phyloP scores from a whole-genome alignment of 2,113 vertebrate genomes.

The Gracilinanus agilis region DNA sequence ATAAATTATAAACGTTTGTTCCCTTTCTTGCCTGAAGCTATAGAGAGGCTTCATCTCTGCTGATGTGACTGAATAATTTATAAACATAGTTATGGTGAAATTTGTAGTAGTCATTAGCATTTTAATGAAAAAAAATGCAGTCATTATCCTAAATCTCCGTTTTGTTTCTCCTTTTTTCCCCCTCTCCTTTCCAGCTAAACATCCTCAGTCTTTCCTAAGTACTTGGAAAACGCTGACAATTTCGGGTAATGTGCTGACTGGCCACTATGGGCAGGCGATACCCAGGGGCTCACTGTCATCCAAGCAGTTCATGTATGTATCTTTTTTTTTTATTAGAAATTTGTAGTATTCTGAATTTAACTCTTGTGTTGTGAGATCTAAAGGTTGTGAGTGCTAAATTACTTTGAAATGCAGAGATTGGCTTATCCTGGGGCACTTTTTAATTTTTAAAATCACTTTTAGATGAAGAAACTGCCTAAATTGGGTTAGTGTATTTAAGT shows the following conservation, averaged over 20 bases:
- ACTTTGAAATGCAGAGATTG: conserved; percentile 24
- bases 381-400: conserved; percentile 15
- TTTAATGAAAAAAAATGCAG: conserved; percentile 83
- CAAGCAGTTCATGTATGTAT: conserved; percentile 87
- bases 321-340: conserved; percentile 34
- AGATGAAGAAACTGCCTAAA: conserved; percentile 31
- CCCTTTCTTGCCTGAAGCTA: not conserved
- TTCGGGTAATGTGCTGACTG: conserved; percentile 83
- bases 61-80: conserved; percentile 82
- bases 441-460: conserved; percentile 24
- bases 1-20: not conserved
- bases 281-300: conserved; percentile 83
- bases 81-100: conserved; percentile 79
- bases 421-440: conserved; percentile 35
- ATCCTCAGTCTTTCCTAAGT: conserved; percentile 54
- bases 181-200: conserved; percentile 68
- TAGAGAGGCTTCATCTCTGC: conserved; percentile 62
- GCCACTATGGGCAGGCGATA: conserved; percentile 88
- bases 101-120: conserved; percentile 84
- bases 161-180: conserved; percentile 63
- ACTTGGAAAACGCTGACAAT: conserved; percentile 65
- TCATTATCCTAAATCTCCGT: conserved; percentile 82
- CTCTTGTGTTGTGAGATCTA: not conserved
- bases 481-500: conserved; percentile 34
- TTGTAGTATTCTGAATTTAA: conserved; percentile 18